Base-by-base conservation (phyloP, 1,140 invertebrate genomes). In the Acromyrmex charruanus region DNA sequence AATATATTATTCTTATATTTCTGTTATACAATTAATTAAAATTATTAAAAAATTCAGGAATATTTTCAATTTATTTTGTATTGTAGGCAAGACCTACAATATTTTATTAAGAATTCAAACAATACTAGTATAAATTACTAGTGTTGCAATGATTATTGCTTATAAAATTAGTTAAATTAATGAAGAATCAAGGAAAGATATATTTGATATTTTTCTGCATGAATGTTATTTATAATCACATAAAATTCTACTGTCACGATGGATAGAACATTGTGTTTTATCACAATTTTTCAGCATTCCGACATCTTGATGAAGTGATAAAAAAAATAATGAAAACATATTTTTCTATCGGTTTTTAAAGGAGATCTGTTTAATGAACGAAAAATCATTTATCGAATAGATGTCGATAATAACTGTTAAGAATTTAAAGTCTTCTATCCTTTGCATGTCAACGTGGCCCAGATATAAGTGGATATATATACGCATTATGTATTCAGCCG, bases 201-300 rank as follows among this genome's bases (percentile, higher is more conserved):
- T 77, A 82, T 72, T 51, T 39, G 18, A 61, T 6, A 63, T 69
- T 44, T 65, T 21, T 49, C 51, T 21, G 7, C 14, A 44, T 3
- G 6, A 39, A 49, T 71, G 49, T 65, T 55, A 44, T 85, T 72
- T 53, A 35, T 69, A 84, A 61, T 71, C 55, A n/a, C n/a, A 16
- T 21, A 18, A 39, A 80, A 53, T 25, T 74, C 14, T 74, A 61
- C 44, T 49, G 28, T 71, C 31, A 39, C 31, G n/a, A 59, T 59
- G 21, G 12, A 77, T 81, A 59, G 35, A 65, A 44, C 39, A 12
- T 28, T 31, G 72, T 58, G 61, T 89, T 89, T 86, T 55, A 68
- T 77, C 84, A 18, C 16, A 58, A 87, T 77, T 82, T 86, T 68
- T 82, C 63, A 88, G 75, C 87, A 89, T 89, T 86, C 82, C 75